Conservation (phyloP, 2,888 invertebrate species). For the Lasioglossum malachurum region DNA sequence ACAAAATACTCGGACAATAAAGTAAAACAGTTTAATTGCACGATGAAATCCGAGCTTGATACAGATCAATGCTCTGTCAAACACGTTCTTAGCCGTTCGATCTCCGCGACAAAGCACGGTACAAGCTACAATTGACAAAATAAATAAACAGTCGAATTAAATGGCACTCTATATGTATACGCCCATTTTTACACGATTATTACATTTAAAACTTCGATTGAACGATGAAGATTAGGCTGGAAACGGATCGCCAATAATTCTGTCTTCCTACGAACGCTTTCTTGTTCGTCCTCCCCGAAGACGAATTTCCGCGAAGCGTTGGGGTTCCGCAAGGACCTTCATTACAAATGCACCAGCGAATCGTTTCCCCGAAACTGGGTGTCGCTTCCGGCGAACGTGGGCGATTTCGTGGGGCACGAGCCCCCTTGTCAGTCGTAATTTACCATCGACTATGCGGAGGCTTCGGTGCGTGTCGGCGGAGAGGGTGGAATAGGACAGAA, state of each 20-base stretch:
- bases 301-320: slow-evolving; percentile 39
- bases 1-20: neutral
- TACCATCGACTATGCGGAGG: slow-evolving; percentile 40
- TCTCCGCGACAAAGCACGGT: neutral
- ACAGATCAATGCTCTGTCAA: neutral
- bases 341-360: slow-evolving; percentile 48
- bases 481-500: slow-evolving; percentile 28
- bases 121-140: neutral
- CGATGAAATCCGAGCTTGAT: neutral
- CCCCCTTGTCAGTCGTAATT: slow-evolving; percentile 54
- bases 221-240: neutral
- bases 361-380: slow-evolving; percentile 50
- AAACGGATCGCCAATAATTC: neutral
- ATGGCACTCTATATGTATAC: neutral
- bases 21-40: neutral
- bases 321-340: slow-evolving; percentile 17
- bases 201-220: neutral
- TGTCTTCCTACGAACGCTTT: neutral
- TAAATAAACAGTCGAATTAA: neutral
- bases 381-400: slow-evolving; percentile 17
- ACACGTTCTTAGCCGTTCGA: neutral
- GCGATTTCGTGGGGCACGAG: slow-evolving; percentile 46
- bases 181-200: neutral
- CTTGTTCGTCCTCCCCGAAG: slow-evolving; percentile 21
- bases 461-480: slow-evolving; percentile 15